phyloP scores from a whole-genome alignment of 35 echinoderm and acorn worm genomes.

The Heliocidaris tuberculata region DNA sequence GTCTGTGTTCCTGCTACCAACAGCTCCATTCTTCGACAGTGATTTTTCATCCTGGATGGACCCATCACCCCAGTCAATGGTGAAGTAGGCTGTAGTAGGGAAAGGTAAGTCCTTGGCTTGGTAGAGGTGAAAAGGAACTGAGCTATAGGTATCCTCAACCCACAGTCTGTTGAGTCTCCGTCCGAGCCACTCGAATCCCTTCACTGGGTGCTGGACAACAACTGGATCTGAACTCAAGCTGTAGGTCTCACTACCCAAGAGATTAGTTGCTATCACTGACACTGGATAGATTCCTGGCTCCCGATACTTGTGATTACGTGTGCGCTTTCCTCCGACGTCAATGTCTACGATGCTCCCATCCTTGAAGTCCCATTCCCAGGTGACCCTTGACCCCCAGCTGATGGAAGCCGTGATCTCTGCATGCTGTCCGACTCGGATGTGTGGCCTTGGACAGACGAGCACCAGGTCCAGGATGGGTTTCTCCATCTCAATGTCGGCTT shows the following conservation, averaged over 20 bases:
- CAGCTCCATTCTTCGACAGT: slow-evolving; percentile 45
- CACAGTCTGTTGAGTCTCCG: slow-evolving; percentile 68
- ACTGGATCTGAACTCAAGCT: slow-evolving; percentile 58
- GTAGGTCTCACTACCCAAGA: slow-evolving; percentile 60
- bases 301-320: slow-evolving; percentile 65
- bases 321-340: slow-evolving; percentile 40
- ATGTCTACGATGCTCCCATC: slow-evolving; percentile 63
- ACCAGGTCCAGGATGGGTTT: slow-evolving; percentile 63
- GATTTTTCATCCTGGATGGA: background rate
- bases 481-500: slow-evolving; percentile 82
- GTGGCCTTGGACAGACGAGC: slow-evolving; percentile 50
- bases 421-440: slow-evolving; percentile 62
- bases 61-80: slow-evolving; percentile 80
- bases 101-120: slow-evolving; percentile 64
- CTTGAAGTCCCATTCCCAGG: slow-evolving; percentile 82
- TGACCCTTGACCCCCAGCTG: slow-evolving; percentile 84
- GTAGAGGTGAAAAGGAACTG: slow-evolving; percentile 70
- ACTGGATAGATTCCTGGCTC: slow-evolving; percentile 70
- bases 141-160: slow-evolving; percentile 51
- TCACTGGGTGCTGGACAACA: slow-evolving; percentile 75
- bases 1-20: slow-evolving; percentile 62
- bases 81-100: slow-evolving; percentile 68
- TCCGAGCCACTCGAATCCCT: slow-evolving; percentile 66
- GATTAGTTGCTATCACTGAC: slow-evolving; percentile 68
- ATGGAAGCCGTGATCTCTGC: slow-evolving; percentile 58